These are phyloP conservation scores for Tachina lurida DNA, from an alignment of 2,888 invertebrate genomes.

Conservation along the genomic window DNA sequence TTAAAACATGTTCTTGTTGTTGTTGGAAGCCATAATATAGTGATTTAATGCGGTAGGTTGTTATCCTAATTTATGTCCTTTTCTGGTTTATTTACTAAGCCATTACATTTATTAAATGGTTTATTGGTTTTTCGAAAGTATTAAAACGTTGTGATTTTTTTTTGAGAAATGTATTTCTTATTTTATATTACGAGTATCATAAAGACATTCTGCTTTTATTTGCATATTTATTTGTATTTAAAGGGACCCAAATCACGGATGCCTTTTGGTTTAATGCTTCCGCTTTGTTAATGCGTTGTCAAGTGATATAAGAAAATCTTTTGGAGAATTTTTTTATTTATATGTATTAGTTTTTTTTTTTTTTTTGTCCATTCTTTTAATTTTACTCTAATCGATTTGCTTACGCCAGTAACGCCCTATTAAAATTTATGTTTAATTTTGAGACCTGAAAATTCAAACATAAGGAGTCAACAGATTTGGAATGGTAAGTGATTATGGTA, in stretches of 20 bases:
- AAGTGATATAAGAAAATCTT: not conserved
- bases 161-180: not conserved
- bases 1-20: not conserved
- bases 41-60: constrained; percentile 9
- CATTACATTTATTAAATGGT: constrained; percentile 59
- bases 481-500: constrained; percentile 23
- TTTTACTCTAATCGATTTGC: constrained; percentile 58
- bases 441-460: constrained; percentile 8
- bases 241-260: constrained; percentile 53
- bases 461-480: constrained; percentile 19
- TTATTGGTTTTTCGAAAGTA: constrained; percentile 24
- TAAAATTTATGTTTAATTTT: constrained; percentile 17
- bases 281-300: constrained; percentile 37
- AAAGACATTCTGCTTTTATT: constrained; percentile 22
- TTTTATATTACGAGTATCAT: constrained; percentile 18
- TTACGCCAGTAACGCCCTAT: not conserved
- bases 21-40: not conserved
- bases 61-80: constrained; percentile 56
- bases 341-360: constrained; percentile 20
- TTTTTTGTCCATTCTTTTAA: constrained; percentile 31
- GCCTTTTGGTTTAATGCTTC: constrained; percentile 60
- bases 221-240: not conserved
- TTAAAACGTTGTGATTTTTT: constrained; percentile 2
- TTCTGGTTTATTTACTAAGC: constrained; percentile 51
- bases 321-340: constrained; percentile 37